phyloP scores from a whole-genome alignment of 2,888 invertebrate genomes.

The Odontocerum albicorne region DNA sequence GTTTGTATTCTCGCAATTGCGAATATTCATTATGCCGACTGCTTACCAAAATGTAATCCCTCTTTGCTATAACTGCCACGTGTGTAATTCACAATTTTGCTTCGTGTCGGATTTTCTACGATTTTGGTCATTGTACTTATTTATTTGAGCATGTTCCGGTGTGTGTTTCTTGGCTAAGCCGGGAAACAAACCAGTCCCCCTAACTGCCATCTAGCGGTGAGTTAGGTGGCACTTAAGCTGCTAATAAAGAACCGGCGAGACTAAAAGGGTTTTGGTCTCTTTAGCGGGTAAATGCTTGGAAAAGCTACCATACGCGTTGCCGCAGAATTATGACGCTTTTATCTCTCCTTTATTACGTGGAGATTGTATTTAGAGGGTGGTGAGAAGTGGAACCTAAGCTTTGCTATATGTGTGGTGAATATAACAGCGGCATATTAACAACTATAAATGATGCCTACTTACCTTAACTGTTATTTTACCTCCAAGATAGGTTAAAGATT shows the following conservation, averaged over 20 bases:
- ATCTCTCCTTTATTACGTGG: conserved; percentile 34
- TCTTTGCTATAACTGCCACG: neutral
- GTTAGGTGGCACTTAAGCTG: conserved; percentile 34
- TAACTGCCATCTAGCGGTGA: conserved; percentile 32
- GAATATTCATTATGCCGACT: neutral
- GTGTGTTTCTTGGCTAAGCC: conserved; percentile 28
- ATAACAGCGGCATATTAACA: neutral
- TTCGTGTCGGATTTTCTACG: neutral
- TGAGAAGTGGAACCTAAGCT: neutral
- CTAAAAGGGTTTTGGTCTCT: conserved; percentile 34
- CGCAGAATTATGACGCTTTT: conserved; percentile 35
- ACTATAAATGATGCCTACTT: neutral
- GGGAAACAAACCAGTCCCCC: conserved; percentile 32
- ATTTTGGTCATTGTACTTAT: neutral
- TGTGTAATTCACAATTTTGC: neutral
- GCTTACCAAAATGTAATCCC: neutral
- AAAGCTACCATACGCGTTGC: conserved; percentile 25
- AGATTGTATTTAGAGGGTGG: conserved; percentile 20
- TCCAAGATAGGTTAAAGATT: too few relatives aligned
- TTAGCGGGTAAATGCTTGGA: conserved; percentile 27
- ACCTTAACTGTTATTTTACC: too few relatives aligned
- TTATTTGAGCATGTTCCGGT: neutral
- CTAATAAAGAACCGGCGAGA: conserved; percentile 34
- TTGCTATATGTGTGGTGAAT: conserved; percentile 19
- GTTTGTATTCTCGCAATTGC: too few relatives aligned